phyloP scores from a whole-genome alignment of 2,113 vertebrate genomes.

The Oreochromis spilurus region DNA sequence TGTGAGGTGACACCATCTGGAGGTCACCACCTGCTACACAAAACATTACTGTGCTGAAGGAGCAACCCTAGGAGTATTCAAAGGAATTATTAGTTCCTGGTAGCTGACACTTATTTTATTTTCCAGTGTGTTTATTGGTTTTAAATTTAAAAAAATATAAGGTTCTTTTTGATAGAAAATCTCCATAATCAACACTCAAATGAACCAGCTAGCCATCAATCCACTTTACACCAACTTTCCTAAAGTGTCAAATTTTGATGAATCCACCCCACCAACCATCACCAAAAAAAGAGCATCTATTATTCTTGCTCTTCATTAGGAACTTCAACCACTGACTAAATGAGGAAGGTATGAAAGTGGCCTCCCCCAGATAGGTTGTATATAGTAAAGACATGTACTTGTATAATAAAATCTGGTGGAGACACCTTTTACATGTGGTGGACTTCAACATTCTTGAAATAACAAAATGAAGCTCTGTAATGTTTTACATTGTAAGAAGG shows the following conservation, averaged over 20 bases:
- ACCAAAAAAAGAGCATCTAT: not conserved
- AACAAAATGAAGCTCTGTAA: not conserved
- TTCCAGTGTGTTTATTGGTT: not conserved
- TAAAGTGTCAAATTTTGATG: not conserved
- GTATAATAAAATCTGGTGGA: not conserved
- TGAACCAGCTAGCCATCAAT: not conserved
- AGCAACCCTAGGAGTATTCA: not conserved
- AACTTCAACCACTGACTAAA: not conserved
- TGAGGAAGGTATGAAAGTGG: accelerated
- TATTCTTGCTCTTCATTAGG: not conserved
- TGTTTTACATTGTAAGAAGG: not conserved
- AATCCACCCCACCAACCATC: not conserved
- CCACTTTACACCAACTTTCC: not conserved
- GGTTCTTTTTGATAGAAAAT: not conserved
- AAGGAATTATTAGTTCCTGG: accelerated
- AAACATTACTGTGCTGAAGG: not conserved
- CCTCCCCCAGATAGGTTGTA: not conserved
- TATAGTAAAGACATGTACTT: not conserved
- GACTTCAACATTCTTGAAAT: not conserved
- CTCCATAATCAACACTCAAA: not conserved
- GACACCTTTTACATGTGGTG: not conserved
- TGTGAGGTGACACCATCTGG: not conserved
- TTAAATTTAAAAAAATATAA: not conserved
- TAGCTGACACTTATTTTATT: not conserved
- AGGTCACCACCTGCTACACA: not conserved